A percentile compares a stretch with the other conserved stretches of the same genome.
Evolutionary conservation across 2,797 vertebrate species (phyloP).

Genomic region (Margarornis squamiger): DNA sequence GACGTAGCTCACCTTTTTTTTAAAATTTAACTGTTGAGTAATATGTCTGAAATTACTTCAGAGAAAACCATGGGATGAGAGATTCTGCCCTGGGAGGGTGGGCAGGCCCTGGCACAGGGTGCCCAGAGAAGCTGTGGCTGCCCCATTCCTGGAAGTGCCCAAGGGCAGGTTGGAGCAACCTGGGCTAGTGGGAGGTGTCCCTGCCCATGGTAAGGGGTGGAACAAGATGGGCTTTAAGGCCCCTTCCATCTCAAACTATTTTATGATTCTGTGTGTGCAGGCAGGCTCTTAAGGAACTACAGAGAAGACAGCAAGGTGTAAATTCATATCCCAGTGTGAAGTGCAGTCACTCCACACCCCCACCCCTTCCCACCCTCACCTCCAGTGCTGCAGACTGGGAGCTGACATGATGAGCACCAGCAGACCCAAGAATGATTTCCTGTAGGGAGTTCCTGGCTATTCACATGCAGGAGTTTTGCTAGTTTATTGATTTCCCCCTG

Average conservation of each 20-base stretch:
- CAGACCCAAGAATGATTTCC: background rate
- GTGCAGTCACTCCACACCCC: background rate
- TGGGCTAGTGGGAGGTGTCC: background rate
- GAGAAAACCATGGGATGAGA: background rate
- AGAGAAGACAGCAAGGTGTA: background rate
- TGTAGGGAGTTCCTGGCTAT: background rate
- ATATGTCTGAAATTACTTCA: background rate
- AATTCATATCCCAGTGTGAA: background rate
- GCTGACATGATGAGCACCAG: background rate
- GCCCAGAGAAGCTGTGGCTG: background rate
- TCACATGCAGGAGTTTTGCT: background rate
- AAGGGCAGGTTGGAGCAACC: background rate
- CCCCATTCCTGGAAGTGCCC: background rate
- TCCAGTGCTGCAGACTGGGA: background rate
- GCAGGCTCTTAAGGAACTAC: background rate
- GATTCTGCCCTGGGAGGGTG: background rate
- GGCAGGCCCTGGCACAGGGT: background rate
- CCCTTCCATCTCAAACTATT: background rate
- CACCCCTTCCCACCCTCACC: background rate
- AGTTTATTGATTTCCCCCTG: conserved; percentile 21
- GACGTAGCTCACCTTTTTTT: background rate
- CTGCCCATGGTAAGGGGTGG: background rate
- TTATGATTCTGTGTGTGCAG: background rate
- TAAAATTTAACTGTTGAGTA: background rate
- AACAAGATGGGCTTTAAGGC: fast-evolving